These are phyloP conservation scores for Drosophila buzzatii DNA, from an alignment of 2,888 invertebrate species.

Conservation along the genomic window DNA sequence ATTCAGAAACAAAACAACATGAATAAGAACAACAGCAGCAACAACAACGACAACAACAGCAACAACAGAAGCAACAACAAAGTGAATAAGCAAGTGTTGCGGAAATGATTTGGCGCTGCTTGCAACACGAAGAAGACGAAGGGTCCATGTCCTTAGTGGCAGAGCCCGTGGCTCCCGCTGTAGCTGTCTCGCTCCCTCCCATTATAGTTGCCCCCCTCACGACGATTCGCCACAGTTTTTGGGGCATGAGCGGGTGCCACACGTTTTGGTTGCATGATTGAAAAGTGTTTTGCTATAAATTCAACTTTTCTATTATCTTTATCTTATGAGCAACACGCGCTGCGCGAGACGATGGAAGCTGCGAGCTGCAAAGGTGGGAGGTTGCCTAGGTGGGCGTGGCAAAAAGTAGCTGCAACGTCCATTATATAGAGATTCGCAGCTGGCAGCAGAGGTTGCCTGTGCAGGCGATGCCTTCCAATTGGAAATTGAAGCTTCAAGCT, in stretches of 20 bases:
- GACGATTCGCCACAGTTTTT: not conserved
- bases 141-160: constrained; percentile 30
- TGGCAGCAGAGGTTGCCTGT: constrained; percentile 33
- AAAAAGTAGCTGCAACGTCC: constrained; percentile 46
- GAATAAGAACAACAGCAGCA: constrained; percentile 35
- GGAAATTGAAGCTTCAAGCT: constrained; percentile 4
- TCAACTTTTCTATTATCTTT: constrained; percentile 77
- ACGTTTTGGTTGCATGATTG: constrained; percentile 74
- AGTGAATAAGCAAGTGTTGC: constrained; percentile 74
- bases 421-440: constrained; percentile 40
- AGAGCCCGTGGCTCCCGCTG: not conserved
- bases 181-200: not conserved
- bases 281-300: constrained; percentile 76
- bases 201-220: not conserved
- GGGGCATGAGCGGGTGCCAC: constrained; percentile 16
- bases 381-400: constrained; percentile 17
- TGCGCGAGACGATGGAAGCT: constrained; percentile 1
- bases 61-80: constrained; percentile 39
- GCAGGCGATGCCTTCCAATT: constrained; percentile 23
- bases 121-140: constrained; percentile 35
- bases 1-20: constrained; percentile 47
- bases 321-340: constrained; percentile 70
- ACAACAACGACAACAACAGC: constrained; percentile 27
- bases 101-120: constrained; percentile 74
- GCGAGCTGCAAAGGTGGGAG: constrained; percentile 1